Evolutionary conservation across 1,140 invertebrate genomes (phyloP).

Genomic region (Megalonaias nervosa): DNA sequence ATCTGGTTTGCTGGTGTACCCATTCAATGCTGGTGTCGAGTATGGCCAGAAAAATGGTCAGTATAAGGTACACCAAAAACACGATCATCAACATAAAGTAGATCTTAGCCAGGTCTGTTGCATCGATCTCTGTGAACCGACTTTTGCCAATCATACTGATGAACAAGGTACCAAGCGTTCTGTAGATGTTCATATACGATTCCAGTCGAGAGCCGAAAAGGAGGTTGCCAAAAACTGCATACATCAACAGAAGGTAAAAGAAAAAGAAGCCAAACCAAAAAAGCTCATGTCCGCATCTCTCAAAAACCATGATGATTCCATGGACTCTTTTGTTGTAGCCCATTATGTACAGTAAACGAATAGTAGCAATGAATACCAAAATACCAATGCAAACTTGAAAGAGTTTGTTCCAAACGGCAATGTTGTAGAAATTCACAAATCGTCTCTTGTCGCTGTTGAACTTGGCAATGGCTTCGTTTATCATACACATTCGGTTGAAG

Average conservation of each 20-base stretch:
- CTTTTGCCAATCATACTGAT: slow-evolving; percentile 79
- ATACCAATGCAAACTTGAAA: slow-evolving; percentile 33
- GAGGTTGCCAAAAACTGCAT: slow-evolving; percentile 43
- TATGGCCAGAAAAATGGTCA: slow-evolving; percentile 54
- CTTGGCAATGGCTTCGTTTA: slow-evolving; percentile 32
- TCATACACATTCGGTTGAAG: slow-evolving; percentile 47
- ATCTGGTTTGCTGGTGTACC: slow-evolving; percentile 40
- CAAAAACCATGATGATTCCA: slow-evolving; percentile 45
- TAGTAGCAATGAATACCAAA: slow-evolving; percentile 48
- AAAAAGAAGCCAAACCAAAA: slow-evolving; percentile 52
- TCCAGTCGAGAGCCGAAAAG: slow-evolving; percentile 46
- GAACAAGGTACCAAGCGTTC: slow-evolving; percentile 47
- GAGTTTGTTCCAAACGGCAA: slow-evolving; percentile 44
- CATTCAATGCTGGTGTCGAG: slow-evolving; percentile 47
- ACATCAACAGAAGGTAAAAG: slow-evolving; percentile 39
- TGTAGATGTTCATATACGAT: slow-evolving; percentile 49
- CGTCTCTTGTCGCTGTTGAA: slow-evolving; percentile 40
- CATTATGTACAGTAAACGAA: slow-evolving; percentile 52
- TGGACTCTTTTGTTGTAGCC: slow-evolving; percentile 60
- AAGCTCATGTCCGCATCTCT: slow-evolving; percentile 36
- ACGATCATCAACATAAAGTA: slow-evolving; percentile 52
- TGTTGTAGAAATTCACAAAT: slow-evolving; percentile 55
- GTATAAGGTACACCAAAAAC: slow-evolving; percentile 43
- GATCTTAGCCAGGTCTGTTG: slow-evolving; percentile 45
- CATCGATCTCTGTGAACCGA: slow-evolving; percentile 50